A percentile compares a stretch with the other conserved stretches of the same genome.
phyloP scores from a whole-genome alignment of 92 coral and sea anemone species.

The Actinostola sp. region DNA sequence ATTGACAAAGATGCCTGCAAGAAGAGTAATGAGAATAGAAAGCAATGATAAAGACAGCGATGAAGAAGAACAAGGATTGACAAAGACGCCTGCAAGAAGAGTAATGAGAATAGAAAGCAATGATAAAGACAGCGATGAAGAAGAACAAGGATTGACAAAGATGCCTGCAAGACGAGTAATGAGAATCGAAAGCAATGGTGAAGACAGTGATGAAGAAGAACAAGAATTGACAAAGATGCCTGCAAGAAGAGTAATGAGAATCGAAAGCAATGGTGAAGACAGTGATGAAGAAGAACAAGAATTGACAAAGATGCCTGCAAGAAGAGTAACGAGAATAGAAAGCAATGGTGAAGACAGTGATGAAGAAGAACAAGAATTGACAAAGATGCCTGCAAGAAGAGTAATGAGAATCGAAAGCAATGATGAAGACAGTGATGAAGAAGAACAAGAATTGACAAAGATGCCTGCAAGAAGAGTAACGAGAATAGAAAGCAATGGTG shows the following conservation, averaged over 20 bases:
- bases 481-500: neutral
- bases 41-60: constrained; percentile 9
- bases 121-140: constrained; percentile 12
- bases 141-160: neutral
- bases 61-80: constrained; percentile 11
- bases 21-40: constrained; percentile 21
- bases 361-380: constrained; percentile 3
- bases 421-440: neutral
- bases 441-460: too few relatives aligned
- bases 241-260: neutral
- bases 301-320: neutral
- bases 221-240: neutral
- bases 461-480: too few relatives aligned
- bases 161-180: constrained; percentile 12
- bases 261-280: neutral
- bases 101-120: neutral
- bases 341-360: constrained; percentile 10
- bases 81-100: too few relatives aligned
- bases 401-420: too few relatives aligned
- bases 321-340: neutral
- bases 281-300: neutral
- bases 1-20: neutral
- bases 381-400: too few relatives aligned
- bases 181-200: constrained; percentile 28
- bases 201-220: constrained; percentile 12